Percentiles rank a stretch among this genome's conserved stretches.
These are phyloP conservation scores for Natrix natrix DNA, from an alignment of 2,797 vertebrate species.

Conservation along the genomic window DNA sequence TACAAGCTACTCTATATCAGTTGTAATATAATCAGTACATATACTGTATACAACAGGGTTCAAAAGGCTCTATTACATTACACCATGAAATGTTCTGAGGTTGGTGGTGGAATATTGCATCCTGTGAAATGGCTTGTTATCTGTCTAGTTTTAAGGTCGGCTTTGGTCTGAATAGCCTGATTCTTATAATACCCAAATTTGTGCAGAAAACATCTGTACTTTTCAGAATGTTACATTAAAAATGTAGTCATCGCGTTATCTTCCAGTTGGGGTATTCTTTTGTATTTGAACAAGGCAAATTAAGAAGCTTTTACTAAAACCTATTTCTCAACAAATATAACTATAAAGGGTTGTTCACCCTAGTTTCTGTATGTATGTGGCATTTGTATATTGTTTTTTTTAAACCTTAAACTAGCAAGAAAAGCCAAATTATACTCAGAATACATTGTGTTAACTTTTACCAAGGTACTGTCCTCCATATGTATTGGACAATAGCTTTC, in stretches of 20 bases:
- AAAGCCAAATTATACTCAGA: background rate
- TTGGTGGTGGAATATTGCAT: too few relatives aligned
- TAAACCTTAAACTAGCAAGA: background rate
- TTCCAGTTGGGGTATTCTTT: background rate
- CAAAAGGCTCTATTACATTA: background rate
- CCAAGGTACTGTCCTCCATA: background rate
- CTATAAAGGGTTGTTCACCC: background rate
- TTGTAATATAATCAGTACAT: background rate
- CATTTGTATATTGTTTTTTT: background rate
- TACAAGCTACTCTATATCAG: background rate
- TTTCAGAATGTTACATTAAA: background rate
- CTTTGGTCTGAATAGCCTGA: background rate
- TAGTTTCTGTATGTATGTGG: background rate
- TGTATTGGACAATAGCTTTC: background rate
- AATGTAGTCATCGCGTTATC: background rate
- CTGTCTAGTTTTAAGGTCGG: background rate
- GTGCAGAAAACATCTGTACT: background rate
- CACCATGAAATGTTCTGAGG: background rate
- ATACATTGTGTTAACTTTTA: background rate
- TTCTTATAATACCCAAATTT: background rate
- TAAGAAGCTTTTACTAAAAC: background rate
- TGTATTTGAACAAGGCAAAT: background rate
- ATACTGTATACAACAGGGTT: background rate
- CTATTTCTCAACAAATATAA: background rate
- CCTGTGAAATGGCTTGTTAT: background rate